These are phyloP conservation scores for Neoaliturus tenellus DNA, from an alignment of 2,888 invertebrate genomes.

Conservation along the genomic window DNA sequence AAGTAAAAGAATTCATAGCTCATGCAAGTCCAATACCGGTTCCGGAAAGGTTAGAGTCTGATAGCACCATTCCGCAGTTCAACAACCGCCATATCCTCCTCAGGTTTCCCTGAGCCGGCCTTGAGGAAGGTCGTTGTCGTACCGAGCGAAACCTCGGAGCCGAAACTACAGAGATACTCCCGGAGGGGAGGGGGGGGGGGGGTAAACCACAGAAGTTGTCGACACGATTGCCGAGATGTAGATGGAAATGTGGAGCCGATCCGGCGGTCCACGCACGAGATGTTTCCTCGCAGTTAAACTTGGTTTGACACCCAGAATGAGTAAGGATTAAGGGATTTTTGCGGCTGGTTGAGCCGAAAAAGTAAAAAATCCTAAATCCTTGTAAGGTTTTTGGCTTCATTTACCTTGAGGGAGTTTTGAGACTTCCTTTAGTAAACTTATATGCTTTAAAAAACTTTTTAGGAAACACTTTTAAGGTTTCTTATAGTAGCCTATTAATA, in stretches of 20 bases:
- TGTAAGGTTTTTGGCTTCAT: no score
- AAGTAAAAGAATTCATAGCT: no score
- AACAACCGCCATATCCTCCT: not conserved
- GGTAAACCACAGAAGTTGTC: not conserved
- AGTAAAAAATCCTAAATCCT: no score
- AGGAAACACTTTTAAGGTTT: no score
- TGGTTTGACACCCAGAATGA: not conserved
- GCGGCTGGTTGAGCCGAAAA: no score
- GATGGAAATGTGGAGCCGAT: not conserved
- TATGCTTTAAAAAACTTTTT: no score
- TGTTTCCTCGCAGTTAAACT: not conserved
- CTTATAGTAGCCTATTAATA: no score
- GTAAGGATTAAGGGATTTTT: not conserved
- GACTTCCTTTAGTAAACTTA: no score
- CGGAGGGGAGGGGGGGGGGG: not conserved
- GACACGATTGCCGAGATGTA: not conserved
- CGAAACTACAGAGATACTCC: not conserved
- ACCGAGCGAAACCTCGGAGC: not conserved
- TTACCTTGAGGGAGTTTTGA: no score
- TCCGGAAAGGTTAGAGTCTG: not conserved
- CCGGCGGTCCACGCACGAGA: no score
- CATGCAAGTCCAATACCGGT: not conserved
- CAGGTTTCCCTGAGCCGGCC: not conserved
- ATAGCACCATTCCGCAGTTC: not conserved
- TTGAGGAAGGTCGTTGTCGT: conserved; percentile 3